A percentile compares a stretch with the other conserved stretches of the same genome.
Evolutionary conservation across 2,888 invertebrate species (phyloP).

Genomic region (Pollenia griseotomentosa): DNA sequence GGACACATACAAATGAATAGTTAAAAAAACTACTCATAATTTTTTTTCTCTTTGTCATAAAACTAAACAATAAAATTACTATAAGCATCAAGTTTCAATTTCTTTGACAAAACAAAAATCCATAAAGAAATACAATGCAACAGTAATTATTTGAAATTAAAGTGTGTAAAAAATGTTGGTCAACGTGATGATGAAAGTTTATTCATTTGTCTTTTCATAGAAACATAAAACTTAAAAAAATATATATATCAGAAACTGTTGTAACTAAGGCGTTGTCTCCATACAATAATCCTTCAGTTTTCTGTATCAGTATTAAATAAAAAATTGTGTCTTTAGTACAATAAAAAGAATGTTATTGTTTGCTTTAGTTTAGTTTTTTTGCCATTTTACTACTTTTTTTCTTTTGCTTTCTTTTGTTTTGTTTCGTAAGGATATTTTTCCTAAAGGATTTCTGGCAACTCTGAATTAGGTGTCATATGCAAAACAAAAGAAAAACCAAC

Average conservation of each 20-base stretch:
- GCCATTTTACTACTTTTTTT: constrained; percentile 1
- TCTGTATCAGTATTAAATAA: constrained; percentile 19
- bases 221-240: neutral
- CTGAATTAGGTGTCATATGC: too few relatives aligned
- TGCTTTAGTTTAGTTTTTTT: constrained; percentile 22
- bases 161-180: constrained; percentile 44
- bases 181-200: constrained; percentile 4
- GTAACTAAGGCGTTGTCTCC: constrained; percentile 57
- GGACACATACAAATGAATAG: too few relatives aligned
- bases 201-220: constrained; percentile 4
- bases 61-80: neutral
- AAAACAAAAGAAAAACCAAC: neutral
- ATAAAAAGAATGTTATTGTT: constrained; percentile 33
- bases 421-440: neutral
- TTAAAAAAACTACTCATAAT: too few relatives aligned
- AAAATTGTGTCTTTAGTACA: constrained; percentile 67
- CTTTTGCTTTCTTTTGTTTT: neutral
- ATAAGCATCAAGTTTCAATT: neutral
- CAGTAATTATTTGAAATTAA: neutral
- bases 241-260: neutral
- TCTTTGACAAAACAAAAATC: neutral
- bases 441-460: too few relatives aligned
- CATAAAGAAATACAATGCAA: neutral
- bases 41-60: too few relatives aligned
- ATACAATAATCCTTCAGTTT: neutral